Conservation (phyloP, 2,113 vertebrate genomes). For the Poicephalus meyeri region DNA sequence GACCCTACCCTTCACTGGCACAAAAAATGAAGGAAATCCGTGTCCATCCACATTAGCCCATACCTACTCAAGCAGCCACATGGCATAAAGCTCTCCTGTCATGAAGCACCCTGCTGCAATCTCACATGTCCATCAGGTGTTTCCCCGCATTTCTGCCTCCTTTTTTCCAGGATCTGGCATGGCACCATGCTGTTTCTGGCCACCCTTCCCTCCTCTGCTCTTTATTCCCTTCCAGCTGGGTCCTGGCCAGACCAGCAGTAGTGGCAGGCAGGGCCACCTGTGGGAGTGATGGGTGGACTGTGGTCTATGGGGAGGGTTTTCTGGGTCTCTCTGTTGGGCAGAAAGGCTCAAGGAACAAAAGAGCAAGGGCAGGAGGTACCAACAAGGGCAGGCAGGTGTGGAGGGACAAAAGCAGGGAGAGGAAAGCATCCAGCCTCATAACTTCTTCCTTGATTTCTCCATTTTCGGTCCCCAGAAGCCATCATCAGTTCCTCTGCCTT, state of each 20-base stretch:
- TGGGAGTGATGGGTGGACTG: rapidly evolving
- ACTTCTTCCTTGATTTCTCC: neutral
- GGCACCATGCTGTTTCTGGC: neutral
- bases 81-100: neutral
- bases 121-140: rapidly evolving
- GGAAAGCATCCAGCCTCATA: neutral
- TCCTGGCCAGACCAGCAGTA: neutral
- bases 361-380: neutral
- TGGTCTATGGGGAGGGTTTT: neutral
- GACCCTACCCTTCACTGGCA: neutral
- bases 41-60: neutral
- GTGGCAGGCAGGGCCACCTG: neutral
- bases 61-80: neutral
- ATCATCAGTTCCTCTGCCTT: neutral
- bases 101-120: neutral
- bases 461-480: neutral
- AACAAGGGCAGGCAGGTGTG: neutral
- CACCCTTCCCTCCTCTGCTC: neutral
- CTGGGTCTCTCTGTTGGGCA: neutral
- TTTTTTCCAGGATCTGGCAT: neutral
- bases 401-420: neutral
- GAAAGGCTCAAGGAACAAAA: neutral
- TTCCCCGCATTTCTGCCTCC: neutral
- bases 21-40: neutral
- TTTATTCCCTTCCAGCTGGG: neutral